Base-by-base conservation (phyloP, 2,888 invertebrate species). In the Cephus runcator region DNA sequence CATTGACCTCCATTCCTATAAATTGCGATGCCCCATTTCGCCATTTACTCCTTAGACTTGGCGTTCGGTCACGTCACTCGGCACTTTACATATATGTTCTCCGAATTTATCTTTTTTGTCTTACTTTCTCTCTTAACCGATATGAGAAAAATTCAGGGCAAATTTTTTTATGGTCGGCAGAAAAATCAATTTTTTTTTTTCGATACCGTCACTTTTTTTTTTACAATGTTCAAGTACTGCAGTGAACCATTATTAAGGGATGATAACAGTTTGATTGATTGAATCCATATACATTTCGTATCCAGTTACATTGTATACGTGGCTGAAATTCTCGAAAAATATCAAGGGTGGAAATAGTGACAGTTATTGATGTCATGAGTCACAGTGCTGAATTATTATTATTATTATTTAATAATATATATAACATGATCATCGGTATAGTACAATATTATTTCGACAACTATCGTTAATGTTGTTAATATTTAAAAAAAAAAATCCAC, bases 191-290 rank as follows among this genome's bases (percentile, higher is more conserved):
- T 56, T 56, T 56, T 40, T 40, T 40, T 56, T 9, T 6, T 23
- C 4, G 1, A 23, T 23, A 56, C 15, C 9, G 9, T 56, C 23
- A 56, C 23, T 1, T 1, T 23, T 56, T 56, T 2, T 56, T 56
- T 23, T 56, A 56, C 56, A 9, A 9, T 23, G 1, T 56, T 23
- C 23, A 9, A 56, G 15, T 9, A 56, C 23, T 56, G 56, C 9
- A 23, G 9, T 56, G 23, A 56, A 0, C 23, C 15, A 23, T 56
- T 56, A 56, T 56, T 56, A 56, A 23, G 78, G 76, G 78, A 77
- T 76, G 75, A 80, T 78, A 78, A 78, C 79, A 80, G 71, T 75
- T 73, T 69, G 35, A 79, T 76, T 76, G 80, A 80, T 80, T 80
- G 80, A 80, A 79, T 80, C 77, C 75, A 73, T 77, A 80, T 79